Base-by-base conservation (phyloP, 2,797 vertebrate genomes). In the Cephalopachus bancanus region DNA sequence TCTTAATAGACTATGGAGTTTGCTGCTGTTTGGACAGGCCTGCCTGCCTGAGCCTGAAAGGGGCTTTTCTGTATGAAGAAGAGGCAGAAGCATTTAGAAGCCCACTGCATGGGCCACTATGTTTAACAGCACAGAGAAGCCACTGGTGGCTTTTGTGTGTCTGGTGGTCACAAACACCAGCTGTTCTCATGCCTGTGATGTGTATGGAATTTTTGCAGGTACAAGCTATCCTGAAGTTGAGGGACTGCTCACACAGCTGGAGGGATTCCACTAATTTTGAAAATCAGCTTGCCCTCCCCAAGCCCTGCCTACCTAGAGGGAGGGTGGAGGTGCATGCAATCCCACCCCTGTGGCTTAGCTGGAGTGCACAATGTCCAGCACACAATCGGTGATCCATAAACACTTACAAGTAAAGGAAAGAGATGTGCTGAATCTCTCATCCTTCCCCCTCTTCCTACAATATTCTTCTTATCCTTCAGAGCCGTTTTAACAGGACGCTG, bases 321-420 rank as follows among this genome's bases (percentile, higher is more conserved):
- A 12, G 8, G 64, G 17, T 10, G 14, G 76, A 26, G 8, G 22
- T 4, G 10, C 1, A 9, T 33, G 6, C 1, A 19, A 16, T 3
- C 49, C 59, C 5, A 1, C 11, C 15, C 4, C 24, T 20, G 53
- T 9, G 37, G 37, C 87, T 28, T 10, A 14, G 49, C 17, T 9
- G 1, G 20, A 2, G 1, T 0, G 17, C 55, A 15, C 10, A 2
- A 10, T 1, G 76, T 49, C 67, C 55, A 51, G 49, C n/a, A 24
- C 51, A 24, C 24, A 2, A 11, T 2, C 0, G 0, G 78, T 1
- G 3, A 71, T 19, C 30, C n/a, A 8, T 1, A 24, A 51, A 71
- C 3, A 86, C 28, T 53, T 19, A 28, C 0, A 16, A 28, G 67
- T 0, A 22, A 65, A 83, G 67, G 62, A 49, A 71, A 53, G 83